A percentile compares a stretch with the other conserved stretches of the same genome.
phyloP scores from a whole-genome alignment of 2,113 vertebrate genomes.

The Cichladusa arquata region DNA sequence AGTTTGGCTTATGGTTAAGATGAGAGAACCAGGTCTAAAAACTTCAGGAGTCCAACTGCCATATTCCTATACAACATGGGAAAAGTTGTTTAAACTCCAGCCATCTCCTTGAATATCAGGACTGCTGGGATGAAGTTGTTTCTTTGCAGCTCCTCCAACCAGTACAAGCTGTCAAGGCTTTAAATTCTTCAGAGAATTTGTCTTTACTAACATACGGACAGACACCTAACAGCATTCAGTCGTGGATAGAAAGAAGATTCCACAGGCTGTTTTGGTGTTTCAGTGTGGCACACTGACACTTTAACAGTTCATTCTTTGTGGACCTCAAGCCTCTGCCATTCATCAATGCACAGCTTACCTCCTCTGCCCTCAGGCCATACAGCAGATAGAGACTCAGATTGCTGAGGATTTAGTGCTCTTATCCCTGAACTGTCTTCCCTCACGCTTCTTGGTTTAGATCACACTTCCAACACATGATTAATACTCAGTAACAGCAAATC shows the following conservation, averaged over 20 bases:
- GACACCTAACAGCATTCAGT: background rate
- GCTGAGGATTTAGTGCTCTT: background rate
- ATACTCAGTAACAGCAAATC: conserved; percentile 6
- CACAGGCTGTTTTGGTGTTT: background rate
- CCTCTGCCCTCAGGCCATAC: background rate
- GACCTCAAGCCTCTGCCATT: background rate
- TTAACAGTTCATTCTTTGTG: background rate
- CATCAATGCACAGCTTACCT: background rate
- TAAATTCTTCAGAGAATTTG: background rate
- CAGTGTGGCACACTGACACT: background rate
- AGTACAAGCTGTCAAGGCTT: background rate
- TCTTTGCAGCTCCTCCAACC: background rate
- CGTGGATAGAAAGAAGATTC: background rate
- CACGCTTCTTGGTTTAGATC: background rate
- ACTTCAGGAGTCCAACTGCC: background rate
- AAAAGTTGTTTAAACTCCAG: background rate
- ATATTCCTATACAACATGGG: background rate
- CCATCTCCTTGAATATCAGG: background rate
- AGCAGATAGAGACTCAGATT: background rate
- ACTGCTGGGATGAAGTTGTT: background rate
- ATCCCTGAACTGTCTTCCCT: background rate
- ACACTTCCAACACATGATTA: background rate
- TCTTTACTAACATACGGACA: background rate
- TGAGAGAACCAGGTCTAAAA: background rate
- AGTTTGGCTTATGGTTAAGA: background rate